Evolutionary conservation across 2,888 invertebrate species (phyloP).

Genomic region (Gandaritis pyraliata): DNA sequence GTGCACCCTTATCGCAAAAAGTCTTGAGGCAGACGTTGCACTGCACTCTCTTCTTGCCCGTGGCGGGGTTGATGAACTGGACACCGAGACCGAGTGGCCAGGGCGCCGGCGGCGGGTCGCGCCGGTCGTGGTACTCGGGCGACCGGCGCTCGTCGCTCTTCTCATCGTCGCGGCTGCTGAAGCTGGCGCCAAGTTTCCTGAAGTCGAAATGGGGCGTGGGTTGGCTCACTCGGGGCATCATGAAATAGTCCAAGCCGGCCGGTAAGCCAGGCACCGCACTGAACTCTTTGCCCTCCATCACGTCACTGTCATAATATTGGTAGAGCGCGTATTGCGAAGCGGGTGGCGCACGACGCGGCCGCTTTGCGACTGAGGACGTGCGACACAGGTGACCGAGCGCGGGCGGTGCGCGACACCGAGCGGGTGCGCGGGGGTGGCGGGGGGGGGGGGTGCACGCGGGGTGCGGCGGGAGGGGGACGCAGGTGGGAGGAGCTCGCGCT

Average conservation of each 20-base stretch:
- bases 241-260: slow-evolving; percentile 80
- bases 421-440: slow-evolving; percentile 67
- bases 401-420: slow-evolving; percentile 78
- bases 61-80: slow-evolving; percentile 94
- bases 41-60: slow-evolving; percentile 97
- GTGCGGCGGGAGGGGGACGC: slow-evolving; percentile 57
- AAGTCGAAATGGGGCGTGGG: slow-evolving; percentile 96
- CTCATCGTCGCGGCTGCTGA: slow-evolving; percentile 82
- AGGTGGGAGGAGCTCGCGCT: slow-evolving; percentile 80
- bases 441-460: slow-evolving; percentile 46
- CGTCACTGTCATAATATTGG: slow-evolving; percentile 75
- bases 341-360: slow-evolving; percentile 86
- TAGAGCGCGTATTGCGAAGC: slow-evolving; percentile 66
- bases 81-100: slow-evolving; percentile 93
- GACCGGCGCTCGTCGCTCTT: slow-evolving; percentile 72
- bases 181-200: slow-evolving; percentile 88
- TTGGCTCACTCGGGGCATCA: slow-evolving; percentile 87
- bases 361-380: slow-evolving; percentile 84
- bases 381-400: slow-evolving; percentile 84
- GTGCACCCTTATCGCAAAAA: slow-evolving; percentile 99
- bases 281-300: slow-evolving; percentile 82
- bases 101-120: slow-evolving; percentile 83
- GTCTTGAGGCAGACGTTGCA: slow-evolving; percentile 99
- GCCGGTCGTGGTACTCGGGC: slow-evolving; percentile 73
- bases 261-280: slow-evolving; percentile 79